These are phyloP conservation scores for Guaruba guarouba DNA, from an alignment of 2,113 vertebrate species.

Conservation along the genomic window DNA sequence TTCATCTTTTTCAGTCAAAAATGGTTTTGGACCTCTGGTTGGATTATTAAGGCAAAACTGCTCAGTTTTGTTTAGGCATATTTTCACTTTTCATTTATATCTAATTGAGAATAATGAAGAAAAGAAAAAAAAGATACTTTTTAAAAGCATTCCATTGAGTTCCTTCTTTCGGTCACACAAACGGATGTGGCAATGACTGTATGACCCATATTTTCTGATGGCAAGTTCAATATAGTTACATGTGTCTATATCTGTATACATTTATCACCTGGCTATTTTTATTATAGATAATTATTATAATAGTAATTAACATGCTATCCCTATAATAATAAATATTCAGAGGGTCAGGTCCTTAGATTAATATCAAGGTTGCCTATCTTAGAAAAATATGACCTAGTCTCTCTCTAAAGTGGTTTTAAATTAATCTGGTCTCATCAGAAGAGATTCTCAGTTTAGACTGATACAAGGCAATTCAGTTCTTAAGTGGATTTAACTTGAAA, in stretches of 20 bases:
- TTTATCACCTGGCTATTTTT: background rate
- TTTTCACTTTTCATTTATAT: conserved; percentile 5
- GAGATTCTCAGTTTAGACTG: background rate
- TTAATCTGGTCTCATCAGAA: background rate
- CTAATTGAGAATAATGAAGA: background rate
- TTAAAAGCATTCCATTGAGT: background rate
- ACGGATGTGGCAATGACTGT: background rate
- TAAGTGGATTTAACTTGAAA: background rate
- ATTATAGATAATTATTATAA: background rate
- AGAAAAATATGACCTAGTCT: background rate
- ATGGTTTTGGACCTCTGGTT: background rate
- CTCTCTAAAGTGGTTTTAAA: background rate
- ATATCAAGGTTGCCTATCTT: background rate
- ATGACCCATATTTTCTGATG: background rate
- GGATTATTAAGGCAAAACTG: background rate
- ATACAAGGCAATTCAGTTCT: background rate
- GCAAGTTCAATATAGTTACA: background rate
- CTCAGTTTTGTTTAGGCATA: background rate
- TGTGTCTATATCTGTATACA: background rate
- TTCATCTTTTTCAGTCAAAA: conserved; percentile 1
- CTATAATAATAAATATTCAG: background rate
- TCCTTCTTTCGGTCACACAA: background rate
- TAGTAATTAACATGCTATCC: background rate
- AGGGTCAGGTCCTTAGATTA: background rate
- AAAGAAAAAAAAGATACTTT: background rate